phyloP scores from a whole-genome alignment of 2,113 vertebrate genomes.

The Tauraco erythrolophus region DNA sequence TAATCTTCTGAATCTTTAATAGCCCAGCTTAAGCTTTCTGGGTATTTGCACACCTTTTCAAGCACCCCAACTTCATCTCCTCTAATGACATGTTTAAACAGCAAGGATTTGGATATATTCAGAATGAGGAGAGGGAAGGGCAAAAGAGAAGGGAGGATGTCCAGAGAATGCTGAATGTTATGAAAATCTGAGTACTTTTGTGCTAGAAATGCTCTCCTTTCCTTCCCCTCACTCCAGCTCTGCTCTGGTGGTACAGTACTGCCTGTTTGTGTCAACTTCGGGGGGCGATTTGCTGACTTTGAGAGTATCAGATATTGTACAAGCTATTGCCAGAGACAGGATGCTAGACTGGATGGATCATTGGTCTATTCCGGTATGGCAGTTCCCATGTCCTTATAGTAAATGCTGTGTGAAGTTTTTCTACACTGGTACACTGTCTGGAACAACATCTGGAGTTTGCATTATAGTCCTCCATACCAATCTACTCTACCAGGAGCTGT shows the following conservation, averaged over 20 bases:
- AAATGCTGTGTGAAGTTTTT: neutral
- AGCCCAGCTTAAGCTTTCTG: neutral
- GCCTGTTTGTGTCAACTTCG: neutral
- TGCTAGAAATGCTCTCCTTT: neutral
- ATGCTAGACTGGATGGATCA: constrained; percentile 6
- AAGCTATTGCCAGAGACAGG: neutral
- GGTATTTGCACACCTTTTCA: neutral
- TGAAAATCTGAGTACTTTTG: neutral
- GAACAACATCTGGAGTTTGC: constrained; percentile 31
- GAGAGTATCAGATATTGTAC: neutral
- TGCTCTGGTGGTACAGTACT: neutral
- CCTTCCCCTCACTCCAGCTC: neutral
- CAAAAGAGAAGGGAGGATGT: neutral
- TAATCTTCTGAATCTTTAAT: neutral
- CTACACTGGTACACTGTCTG: neutral
- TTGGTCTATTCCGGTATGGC: neutral
- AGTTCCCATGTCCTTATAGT: neutral
- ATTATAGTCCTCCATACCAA: neutral
- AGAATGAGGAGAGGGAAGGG: neutral
- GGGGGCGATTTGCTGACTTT: neutral
- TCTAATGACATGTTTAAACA: neutral
- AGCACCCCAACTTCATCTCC: neutral
- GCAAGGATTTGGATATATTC: neutral
- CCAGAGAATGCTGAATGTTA: neutral
- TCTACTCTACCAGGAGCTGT: neutral